These are phyloP conservation scores for Oscheius onirici DNA, from an alignment of 2,888 invertebrate species.

Conservation along the genomic window DNA sequence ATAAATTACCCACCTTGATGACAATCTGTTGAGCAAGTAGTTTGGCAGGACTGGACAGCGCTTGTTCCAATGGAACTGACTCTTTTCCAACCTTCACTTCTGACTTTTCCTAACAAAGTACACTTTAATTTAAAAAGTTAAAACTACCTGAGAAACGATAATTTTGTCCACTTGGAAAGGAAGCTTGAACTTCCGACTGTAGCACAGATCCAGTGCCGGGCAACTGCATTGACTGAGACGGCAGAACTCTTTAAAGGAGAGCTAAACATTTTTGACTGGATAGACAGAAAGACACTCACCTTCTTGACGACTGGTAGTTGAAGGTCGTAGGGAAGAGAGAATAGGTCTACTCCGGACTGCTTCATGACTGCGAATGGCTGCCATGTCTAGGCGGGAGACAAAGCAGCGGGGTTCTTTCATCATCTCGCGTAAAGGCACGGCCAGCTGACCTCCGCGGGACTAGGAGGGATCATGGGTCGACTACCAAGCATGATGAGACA, in stretches of 20 bases:
- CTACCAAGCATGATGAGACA: too few relatives aligned
- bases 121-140: neutral
- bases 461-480: too few relatives aligned
- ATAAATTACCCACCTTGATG: neutral
- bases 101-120: neutral
- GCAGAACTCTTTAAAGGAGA: constrained; percentile 10
- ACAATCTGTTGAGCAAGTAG: neutral
- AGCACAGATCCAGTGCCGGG: neutral
- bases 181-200: constrained; percentile 3
- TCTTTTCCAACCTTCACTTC: neutral
- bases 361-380: neutral
- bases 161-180: constrained; percentile 4
- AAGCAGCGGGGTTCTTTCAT: constrained; percentile 2
- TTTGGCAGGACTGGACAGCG: neutral
- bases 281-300: neutral
- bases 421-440: constrained; percentile 6
- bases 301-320: constrained; percentile 4
- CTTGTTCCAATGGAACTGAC: neutral
- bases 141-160: neutral
- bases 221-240: neutral
- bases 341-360: neutral
- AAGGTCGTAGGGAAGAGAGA: constrained; percentile 11
- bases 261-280: neutral
- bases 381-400: neutral
- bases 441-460: constrained; percentile 2